Evolutionary conservation across 1,140 invertebrate genomes (phyloP).

Genomic region (Aphelinus atriplicis): DNA sequence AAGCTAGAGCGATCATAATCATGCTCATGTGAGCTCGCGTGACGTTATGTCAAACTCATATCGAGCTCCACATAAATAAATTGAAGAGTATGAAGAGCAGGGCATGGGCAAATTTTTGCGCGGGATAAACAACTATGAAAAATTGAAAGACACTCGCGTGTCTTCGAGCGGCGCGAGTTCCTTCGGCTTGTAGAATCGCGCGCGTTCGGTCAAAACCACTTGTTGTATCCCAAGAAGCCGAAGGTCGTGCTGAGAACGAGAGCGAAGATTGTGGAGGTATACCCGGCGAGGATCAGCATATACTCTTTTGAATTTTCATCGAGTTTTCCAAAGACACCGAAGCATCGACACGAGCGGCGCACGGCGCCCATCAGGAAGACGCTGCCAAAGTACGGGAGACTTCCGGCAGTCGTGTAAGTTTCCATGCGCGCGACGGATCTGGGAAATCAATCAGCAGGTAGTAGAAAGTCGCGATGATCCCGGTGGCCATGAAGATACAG

Average conservation of each 20-base stretch:
- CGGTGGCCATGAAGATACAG: conserved; percentile 59
- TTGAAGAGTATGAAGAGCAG: too few species aligned
- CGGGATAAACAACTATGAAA: too few species aligned
- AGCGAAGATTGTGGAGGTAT: conserved; percentile 64
- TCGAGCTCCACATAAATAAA: too few species aligned
- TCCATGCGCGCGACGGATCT: conserved; percentile 41
- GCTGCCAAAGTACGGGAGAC: conserved; percentile 60
- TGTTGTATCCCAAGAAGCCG: conserved; percentile 71
- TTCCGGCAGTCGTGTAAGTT: conserved; percentile 30
- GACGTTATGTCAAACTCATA: too few species aligned
- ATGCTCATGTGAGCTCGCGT: too few species aligned
- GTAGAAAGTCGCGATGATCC: conserved; percentile 63
- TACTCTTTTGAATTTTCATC: conserved; percentile 62
- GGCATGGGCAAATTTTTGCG: too few species aligned
- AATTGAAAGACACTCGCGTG: too few species aligned
- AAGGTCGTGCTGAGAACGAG: conserved; percentile 63
- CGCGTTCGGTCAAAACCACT: conserved; percentile 44
- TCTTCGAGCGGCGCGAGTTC: too few species aligned
- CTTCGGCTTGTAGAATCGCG: too few species aligned
- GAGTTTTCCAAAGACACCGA: conserved; percentile 68
- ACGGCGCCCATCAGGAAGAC: conserved; percentile 68
- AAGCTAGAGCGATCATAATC: too few species aligned
- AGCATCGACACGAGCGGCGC: conserved; percentile 68
- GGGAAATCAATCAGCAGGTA: conserved; percentile 62
- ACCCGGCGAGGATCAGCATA: conserved; percentile 64